Evolutionary conservation across 2,797 vertebrate genomes (phyloP).

Genomic region (Podarcis siculus): DNA sequence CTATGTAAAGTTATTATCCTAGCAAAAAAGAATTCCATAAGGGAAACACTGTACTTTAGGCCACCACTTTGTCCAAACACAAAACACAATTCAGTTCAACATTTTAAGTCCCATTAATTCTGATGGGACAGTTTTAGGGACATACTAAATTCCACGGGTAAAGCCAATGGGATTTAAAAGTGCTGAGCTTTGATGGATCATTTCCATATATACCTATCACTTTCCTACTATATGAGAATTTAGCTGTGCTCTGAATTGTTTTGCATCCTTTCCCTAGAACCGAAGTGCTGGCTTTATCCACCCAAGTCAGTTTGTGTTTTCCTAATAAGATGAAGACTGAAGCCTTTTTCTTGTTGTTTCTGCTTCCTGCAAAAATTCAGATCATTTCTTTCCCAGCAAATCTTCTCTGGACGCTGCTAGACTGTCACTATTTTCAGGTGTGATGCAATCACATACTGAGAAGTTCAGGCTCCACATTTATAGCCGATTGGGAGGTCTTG

Average conservation of each 20-base stretch:
- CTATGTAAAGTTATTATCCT: neutral
- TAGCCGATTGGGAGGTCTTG: no score
- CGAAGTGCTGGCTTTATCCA: no score
- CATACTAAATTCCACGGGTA: neutral
- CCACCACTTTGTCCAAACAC: neutral
- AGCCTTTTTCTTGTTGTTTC: constrained; percentile 1
- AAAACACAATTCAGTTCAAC: neutral
- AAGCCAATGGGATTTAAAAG: neutral
- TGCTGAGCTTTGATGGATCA: neutral
- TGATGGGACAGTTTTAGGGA: neutral
- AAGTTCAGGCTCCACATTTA: no score
- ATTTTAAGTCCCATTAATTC: neutral
- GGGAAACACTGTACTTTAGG: neutral
- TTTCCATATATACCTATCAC: neutral
- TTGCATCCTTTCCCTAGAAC: no score
- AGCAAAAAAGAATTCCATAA: neutral
- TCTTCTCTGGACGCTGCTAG: neutral
- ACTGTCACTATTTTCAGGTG: no score
- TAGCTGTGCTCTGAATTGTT: no score
- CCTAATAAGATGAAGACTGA: neutral
- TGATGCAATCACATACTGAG: no score
- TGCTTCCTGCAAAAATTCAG: neutral
- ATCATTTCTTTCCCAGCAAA: constrained; percentile 1
- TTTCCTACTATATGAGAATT: neutral
- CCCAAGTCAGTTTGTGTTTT: neutral